These are phyloP conservation scores for Siniperca undulata DNA, from an alignment of 2,797 vertebrate species.

Conservation along the genomic window DNA sequence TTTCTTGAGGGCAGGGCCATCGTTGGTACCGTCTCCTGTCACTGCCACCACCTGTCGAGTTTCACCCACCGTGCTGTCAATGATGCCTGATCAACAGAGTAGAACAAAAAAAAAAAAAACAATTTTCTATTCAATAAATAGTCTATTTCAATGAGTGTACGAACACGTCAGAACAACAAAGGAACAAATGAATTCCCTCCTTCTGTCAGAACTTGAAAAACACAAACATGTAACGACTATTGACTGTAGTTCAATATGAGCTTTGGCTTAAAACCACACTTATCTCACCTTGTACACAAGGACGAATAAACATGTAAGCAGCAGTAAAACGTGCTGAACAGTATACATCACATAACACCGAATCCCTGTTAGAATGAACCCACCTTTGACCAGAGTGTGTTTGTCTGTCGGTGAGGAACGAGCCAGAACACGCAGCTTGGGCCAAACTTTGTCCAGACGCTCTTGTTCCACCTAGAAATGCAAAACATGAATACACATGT, in stretches of 20 bases:
- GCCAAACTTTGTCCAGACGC: constrained; percentile 97
- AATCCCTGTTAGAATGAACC: constrained; percentile 26
- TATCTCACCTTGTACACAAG: not conserved
- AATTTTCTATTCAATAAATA: not conserved
- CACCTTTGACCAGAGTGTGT: constrained; percentile 98
- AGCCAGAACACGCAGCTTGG: constrained; percentile 94
- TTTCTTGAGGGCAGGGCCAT: constrained; percentile 97
- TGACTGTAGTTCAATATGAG: not conserved
- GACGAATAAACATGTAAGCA: not conserved
- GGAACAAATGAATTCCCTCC: not conserved
- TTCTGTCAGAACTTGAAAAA: not conserved
- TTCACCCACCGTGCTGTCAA: constrained; percentile 94
- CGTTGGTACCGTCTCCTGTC: constrained; percentile 97
- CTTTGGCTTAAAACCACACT: not conserved
- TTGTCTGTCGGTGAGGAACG: constrained; percentile 98
- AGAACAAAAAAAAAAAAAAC: not conserved
- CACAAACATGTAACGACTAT: not conserved
- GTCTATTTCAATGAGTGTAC: not conserved
- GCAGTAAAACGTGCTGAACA: not conserved
- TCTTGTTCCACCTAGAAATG: constrained; percentile 94
- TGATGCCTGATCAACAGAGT: constrained; percentile 89
- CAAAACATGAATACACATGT: not conserved
- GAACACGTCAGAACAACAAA: not conserved
- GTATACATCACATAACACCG: not conserved
- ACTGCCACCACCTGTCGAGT: constrained; percentile 97